Evolutionary conservation across 2,888 invertebrate genomes (phyloP).

Genomic region (Orthosia gracilis): DNA sequence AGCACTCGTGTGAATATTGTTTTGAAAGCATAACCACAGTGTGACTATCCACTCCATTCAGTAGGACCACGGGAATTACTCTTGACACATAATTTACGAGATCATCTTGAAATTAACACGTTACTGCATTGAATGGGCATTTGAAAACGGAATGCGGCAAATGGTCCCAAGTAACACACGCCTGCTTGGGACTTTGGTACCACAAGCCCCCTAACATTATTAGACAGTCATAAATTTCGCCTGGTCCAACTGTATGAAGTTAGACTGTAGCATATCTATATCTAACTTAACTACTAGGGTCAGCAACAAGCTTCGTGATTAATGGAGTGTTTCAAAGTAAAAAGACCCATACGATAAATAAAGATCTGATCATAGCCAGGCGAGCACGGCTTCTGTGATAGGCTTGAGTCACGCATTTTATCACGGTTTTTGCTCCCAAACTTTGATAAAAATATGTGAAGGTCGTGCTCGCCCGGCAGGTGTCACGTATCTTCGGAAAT

Average conservation of each 20-base stretch:
- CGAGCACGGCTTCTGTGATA: too few relatives aligned
- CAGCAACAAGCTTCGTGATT: slow-evolving; percentile 63
- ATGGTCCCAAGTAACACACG: not conserved
- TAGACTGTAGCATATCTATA: slow-evolving; percentile 58
- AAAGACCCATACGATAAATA: slow-evolving; percentile 48
- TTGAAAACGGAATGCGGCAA: not conserved
- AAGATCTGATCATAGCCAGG: slow-evolving; percentile 47
- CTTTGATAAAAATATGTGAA: too few relatives aligned
- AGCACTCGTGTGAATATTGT: slow-evolving; percentile 71
- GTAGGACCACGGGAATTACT: slow-evolving; percentile 27
- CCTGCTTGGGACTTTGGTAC: not conserved
- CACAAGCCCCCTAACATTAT: not conserved
- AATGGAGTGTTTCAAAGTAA: slow-evolving; percentile 56
- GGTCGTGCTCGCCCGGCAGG: too few relatives aligned
- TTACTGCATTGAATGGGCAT: not conserved
- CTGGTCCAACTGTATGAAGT: slow-evolving; percentile 41
- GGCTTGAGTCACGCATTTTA: too few relatives aligned
- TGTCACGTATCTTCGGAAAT: slow-evolving; percentile 6
- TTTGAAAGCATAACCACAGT: slow-evolving; percentile 65
- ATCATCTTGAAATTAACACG: not conserved
- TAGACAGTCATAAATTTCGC: not conserved
- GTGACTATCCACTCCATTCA: slow-evolving; percentile 37
- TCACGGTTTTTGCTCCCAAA: too few relatives aligned
- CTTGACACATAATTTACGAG: not conserved
- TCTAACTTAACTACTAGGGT: slow-evolving; percentile 66